Conservation (phyloP, 2,888 invertebrate genomes). For the Dorcus hopei region DNA sequence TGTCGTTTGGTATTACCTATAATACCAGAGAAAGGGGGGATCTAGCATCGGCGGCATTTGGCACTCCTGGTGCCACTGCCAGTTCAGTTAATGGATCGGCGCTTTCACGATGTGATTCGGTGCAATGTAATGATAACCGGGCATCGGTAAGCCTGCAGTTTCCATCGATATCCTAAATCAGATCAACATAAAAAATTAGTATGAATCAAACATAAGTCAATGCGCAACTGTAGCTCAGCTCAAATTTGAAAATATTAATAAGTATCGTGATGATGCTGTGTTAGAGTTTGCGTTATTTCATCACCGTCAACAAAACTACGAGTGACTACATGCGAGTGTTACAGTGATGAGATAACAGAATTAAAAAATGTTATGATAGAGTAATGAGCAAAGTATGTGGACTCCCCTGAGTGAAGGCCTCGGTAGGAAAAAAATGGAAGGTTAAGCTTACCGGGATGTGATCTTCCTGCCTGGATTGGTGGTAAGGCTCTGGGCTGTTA, state of each 20-base stretch:
- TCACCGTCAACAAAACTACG: background rate
- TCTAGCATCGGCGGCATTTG: slow-evolving; percentile 44
- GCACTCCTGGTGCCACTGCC: slow-evolving; percentile 40
- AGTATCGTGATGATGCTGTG: no score
- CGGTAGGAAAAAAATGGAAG: slow-evolving; percentile 35
- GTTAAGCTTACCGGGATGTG: slow-evolving; percentile 46
- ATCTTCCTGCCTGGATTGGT: slow-evolving; percentile 43
- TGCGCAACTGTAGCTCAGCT: background rate
- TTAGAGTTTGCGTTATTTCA: background rate
- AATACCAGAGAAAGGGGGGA: slow-evolving; percentile 46
- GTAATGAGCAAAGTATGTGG: no score
- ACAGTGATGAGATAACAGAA: background rate
- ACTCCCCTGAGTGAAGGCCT: no score
- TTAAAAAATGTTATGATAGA: background rate
- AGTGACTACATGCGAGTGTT: background rate
- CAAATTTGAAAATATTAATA: no score
- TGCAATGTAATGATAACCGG: slow-evolving; percentile 88
- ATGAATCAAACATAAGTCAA: background rate
- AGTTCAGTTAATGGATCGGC: slow-evolving; percentile 73
- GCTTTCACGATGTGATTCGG: slow-evolving; percentile 92
- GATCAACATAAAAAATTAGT: slow-evolving; percentile 19
- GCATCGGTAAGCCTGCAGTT: slow-evolving; percentile 87
- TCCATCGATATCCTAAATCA: slow-evolving; percentile 88
- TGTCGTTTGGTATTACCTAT: slow-evolving; percentile 33
- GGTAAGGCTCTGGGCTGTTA: slow-evolving; percentile 45